Evolutionary conservation across 2,888 invertebrate species (phyloP), one percentile per base, ranked within the genome.

Genomic region (Selenia dentaria): DNA sequence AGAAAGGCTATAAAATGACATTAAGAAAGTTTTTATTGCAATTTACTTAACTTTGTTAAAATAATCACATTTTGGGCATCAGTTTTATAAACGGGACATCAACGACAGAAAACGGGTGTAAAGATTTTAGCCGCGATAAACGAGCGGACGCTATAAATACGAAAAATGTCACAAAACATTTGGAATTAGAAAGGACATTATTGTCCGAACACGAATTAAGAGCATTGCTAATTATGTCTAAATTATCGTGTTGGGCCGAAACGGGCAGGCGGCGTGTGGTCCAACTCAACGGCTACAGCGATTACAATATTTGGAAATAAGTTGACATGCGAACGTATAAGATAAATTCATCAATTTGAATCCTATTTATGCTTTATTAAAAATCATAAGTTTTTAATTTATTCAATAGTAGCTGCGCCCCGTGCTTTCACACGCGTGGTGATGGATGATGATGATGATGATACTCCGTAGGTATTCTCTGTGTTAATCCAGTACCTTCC

Each of bases 221-320:
- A 77, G 70, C 80, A 85, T 79, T 84, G 83, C 85, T 89, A 89
- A 88, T 88, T 88, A 87, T 74, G 57, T 63, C 73, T 79, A 72
- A 85, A 85, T 86, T 87, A 86, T 82, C 74, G 79, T 73, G 74
- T 74, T 67, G 73, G 74, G 67, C 69, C 62, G 64, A 52, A 63
- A 62, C 51, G 48, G 54, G 59, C 53, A 50, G 54, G 54, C 18
- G 40, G 28, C 44, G 14, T 13, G 10, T 24, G 60, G 59, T 1
- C 1, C 24, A 48, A 65, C 52, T 5, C 8, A 67, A 0, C 20
- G 50, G 64, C 31, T 42, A 11, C 0, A 46, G 61, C 63, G 61
- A 28, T 20, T 6, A 29, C 3, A 24, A 28, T n/a, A n/a, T n/a
- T n/a, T n/a, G n/a, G n/a, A n/a, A n/a, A n/a, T n/a, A n/a, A n/a